Base-by-base conservation (phyloP, 2,113 vertebrate genomes). In the Gallinago media region DNA sequence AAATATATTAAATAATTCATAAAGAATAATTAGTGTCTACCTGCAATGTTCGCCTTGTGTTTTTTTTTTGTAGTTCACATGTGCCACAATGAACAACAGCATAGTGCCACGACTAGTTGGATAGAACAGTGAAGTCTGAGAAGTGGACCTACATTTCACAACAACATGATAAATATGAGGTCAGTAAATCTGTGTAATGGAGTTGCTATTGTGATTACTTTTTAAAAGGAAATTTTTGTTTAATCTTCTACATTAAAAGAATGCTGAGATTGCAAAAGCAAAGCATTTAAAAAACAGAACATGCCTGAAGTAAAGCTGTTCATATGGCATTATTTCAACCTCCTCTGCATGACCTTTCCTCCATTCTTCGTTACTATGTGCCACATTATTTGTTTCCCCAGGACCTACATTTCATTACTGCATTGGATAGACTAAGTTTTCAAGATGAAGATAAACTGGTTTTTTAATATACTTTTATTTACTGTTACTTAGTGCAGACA, bases 161-260 rank as follows among this genome's bases (percentile, higher is more conserved):
- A 13, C 20, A 52, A 3, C 3, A 2, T 20, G 32, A 76, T 56
- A 82, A 74, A 89, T 11, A 78, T 0, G 4, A 87, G 47, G 26
- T 82, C 56, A 56, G 66, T 85, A 89, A 61, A 72, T 65, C 52
- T n/a, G 3, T 68, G 40, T 40, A 75, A 85, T 40, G 20, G 27
- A 91, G 78, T 9, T 92, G 23, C 31, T 73, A 34, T 23, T 85
- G 75, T 54, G 68, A 72, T 75, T 65, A 67, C 26, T 26, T 91
- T 91, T 49, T 58, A 22, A 89, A 89, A 75, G 52, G 18, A 63
- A 75, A 17, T 42, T 92, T 92, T 77, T 89, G 32, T 84, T 94
- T 78, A 79, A 92, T 89, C 76, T 91, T 92, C 76, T 40, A 86
- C 68, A 86, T 97, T 81, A 95, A 74, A 95, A 91, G 89, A 91